Evolutionary conservation across 2,797 vertebrate genomes (phyloP).

Genomic region (Darevskia nairensis): DNA sequence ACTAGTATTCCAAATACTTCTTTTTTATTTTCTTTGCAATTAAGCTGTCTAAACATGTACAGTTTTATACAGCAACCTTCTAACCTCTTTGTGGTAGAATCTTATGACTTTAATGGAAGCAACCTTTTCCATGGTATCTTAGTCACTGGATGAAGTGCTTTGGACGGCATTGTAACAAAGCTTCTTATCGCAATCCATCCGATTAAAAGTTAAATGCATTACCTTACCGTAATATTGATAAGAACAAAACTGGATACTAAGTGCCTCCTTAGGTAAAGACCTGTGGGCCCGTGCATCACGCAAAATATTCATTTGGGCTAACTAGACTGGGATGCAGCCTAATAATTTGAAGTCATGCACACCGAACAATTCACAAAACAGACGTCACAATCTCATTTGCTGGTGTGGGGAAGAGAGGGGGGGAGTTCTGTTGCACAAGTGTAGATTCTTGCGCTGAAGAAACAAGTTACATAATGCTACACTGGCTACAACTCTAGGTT

Average conservation of each 20-base stretch:
- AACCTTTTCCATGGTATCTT: neutral
- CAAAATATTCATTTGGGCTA: neutral
- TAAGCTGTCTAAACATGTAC: slow-evolving; percentile 38
- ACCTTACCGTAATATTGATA: neutral
- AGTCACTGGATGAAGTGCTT: neutral
- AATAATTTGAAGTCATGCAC: neutral
- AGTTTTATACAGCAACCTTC: neutral
- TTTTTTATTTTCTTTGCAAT: slow-evolving; percentile 59
- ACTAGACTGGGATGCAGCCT: neutral
- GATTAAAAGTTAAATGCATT: neutral
- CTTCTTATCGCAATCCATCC: neutral
- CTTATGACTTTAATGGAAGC: slow-evolving; percentile 12
- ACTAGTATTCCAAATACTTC: slow-evolving; percentile 58
- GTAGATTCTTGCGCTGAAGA: too few relatives aligned
- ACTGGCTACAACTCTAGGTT: too few relatives aligned
- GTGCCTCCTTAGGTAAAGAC: neutral
- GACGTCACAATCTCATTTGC: neutral
- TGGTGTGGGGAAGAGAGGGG: neutral
- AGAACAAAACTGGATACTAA: neutral
- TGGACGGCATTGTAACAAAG: neutral
- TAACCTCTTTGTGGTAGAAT: slow-evolving; percentile 8
- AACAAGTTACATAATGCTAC: too few relatives aligned
- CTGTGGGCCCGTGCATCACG: neutral
- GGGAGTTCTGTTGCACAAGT: too few relatives aligned
- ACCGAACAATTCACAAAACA: neutral